Conservation (phyloP, 1,140 invertebrate genomes). For the Telenomus remus region DNA sequence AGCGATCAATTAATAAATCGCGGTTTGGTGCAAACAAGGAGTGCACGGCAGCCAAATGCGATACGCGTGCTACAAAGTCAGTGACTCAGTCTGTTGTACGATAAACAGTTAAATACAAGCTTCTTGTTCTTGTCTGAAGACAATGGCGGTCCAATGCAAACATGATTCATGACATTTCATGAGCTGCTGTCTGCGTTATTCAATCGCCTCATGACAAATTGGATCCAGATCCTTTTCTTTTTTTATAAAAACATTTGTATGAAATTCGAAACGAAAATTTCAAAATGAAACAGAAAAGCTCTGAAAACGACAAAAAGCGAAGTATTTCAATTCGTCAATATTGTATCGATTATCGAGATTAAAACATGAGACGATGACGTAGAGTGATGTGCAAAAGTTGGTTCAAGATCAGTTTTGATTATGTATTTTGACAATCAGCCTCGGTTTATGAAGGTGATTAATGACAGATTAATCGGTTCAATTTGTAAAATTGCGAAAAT, state of each 20-base stretch:
- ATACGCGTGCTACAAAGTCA: constrained; percentile 57
- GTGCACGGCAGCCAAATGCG: constrained; percentile 21
- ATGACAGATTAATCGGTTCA: background rate
- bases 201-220: constrained; percentile 15
- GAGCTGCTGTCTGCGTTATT: constrained; percentile 6
- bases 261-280: background rate
- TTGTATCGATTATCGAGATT: background rate
- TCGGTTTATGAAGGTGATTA: background rate
- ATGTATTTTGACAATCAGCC: background rate
- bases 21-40: constrained; percentile 35
- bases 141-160: constrained; percentile 21
- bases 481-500: background rate
- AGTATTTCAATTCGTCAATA: background rate
- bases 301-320: too few species aligned
- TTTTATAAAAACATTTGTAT: background rate
- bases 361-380: background rate
- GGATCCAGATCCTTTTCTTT: background rate
- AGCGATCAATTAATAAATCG: constrained; percentile 20
- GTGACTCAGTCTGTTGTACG: constrained; percentile 61
- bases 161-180: constrained; percentile 27
- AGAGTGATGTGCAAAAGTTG: background rate
- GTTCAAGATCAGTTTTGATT: background rate
- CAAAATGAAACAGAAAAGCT: too few species aligned
- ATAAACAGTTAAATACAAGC: constrained; percentile 56
- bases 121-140: constrained; percentile 28